Conservation (phyloP, 1,140 invertebrate species). For the Apis florea region DNA sequence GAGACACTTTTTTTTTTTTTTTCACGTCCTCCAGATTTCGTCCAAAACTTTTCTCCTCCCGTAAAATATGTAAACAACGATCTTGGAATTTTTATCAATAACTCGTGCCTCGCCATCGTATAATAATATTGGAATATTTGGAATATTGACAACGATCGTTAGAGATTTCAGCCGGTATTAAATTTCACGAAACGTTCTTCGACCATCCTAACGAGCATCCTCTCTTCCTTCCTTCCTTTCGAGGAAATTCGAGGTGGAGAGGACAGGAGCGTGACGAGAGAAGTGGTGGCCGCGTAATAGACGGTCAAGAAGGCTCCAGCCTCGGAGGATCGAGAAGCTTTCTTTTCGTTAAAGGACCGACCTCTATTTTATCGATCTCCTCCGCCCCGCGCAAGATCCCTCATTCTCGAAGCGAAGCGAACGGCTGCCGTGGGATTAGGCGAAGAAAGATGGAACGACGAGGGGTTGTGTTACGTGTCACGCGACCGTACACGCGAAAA, state of each 20-base stretch:
- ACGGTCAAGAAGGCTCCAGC: not conserved
- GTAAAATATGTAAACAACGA: no score
- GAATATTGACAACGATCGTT: no score
- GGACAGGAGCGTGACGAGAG: not conserved
- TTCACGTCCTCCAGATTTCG: no score
- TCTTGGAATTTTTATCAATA: no score
- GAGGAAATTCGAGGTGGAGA: not conserved
- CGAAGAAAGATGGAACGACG: not conserved
- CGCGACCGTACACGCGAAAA: not conserved
- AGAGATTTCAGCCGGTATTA: conserved; percentile 12
- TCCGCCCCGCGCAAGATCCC: conserved; percentile 17
- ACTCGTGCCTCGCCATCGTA: no score
- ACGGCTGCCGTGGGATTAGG: conserved; percentile 29
- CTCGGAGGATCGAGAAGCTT: conserved; percentile 28
- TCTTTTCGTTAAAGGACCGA: conserved; percentile 25
- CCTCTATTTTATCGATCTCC: conserved; percentile 43
- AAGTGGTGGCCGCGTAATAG: not conserved
- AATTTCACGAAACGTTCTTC: conserved; percentile 1
- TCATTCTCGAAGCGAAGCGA: conserved; percentile 32
- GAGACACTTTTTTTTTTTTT: no score
- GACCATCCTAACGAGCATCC: conserved; percentile 18
- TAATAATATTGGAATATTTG: no score
- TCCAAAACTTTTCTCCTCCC: no score
- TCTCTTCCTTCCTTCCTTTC: no score
- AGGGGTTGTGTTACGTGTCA: conserved; percentile 20